These are phyloP conservation scores for Stictocephala bisonia DNA, from an alignment of 2,888 invertebrate species.

Conservation along the genomic window DNA sequence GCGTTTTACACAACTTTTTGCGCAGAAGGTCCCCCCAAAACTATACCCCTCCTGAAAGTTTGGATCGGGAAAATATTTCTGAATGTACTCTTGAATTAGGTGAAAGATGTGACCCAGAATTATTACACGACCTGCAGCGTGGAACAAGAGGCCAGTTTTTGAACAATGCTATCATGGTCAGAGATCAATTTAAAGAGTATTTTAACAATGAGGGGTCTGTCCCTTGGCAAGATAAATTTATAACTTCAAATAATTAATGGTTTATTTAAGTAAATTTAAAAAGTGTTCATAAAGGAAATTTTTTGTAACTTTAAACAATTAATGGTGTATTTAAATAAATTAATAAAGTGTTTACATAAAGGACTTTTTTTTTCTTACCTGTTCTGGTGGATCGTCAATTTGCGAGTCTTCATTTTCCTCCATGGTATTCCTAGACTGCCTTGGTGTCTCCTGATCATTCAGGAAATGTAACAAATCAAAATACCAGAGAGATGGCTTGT, in stretches of 20 bases:
- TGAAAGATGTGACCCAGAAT: slow-evolving; percentile 46
- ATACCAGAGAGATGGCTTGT: slow-evolving; percentile 51
- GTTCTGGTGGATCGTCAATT: slow-evolving; percentile 34
- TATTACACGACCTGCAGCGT: slow-evolving; percentile 45
- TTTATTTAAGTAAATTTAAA: neutral
- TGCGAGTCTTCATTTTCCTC: slow-evolving; percentile 17
- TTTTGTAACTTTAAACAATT: neutral
- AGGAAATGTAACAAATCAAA: slow-evolving; percentile 48
- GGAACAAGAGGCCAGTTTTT: slow-evolving; percentile 45
- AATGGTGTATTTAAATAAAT: neutral
- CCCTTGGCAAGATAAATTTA: slow-evolving; percentile 50
- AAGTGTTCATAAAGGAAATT: neutral
- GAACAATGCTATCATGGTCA: slow-evolving; percentile 40
- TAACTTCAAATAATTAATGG: slow-evolving; percentile 45
- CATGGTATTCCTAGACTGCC: slow-evolving; percentile 44
- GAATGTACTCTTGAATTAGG: slow-evolving; percentile 42
- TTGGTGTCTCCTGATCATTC: slow-evolving; percentile 49
- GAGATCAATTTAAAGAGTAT: slow-evolving; percentile 49
- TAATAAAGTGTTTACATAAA: slow-evolving; percentile 19
- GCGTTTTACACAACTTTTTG: slow-evolving; percentile 47
- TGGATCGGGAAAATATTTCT: slow-evolving; percentile 43
- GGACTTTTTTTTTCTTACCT: slow-evolving; percentile 38
- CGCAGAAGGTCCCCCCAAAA: slow-evolving; percentile 28
- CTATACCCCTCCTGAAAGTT: slow-evolving; percentile 38
- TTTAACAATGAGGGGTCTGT: slow-evolving; percentile 50